Conservation (phyloP, 2,888 invertebrate species). For the Hirtodrosophila confusa region DNA sequence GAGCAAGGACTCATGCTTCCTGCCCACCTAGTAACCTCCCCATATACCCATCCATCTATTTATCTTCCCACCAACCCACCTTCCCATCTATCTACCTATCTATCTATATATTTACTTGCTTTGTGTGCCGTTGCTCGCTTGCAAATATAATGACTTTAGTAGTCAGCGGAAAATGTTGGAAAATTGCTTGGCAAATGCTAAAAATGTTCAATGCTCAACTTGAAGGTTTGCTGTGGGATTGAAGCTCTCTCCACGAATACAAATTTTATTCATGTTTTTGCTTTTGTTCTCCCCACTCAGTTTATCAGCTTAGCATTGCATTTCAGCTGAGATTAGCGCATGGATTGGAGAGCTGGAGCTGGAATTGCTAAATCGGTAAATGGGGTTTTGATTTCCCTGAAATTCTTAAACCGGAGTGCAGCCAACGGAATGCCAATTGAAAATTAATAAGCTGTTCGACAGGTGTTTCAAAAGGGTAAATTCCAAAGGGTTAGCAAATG, state of each 20-base stretch:
- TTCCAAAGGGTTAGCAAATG: not conserved
- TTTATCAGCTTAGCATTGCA: conserved; percentile 65
- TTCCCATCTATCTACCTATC: conserved; percentile 29
- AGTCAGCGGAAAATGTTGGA: conserved; percentile 79
- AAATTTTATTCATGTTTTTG: conserved; percentile 47
- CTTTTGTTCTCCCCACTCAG: conserved; percentile 34
- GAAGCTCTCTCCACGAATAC: conserved; percentile 13
- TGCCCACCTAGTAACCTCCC: conserved; percentile 1
- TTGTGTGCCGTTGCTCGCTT: conserved; percentile 40
- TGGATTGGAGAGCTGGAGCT: conserved; percentile 29
- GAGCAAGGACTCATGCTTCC: conserved; percentile 38
- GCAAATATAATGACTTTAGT: conserved; percentile 79
- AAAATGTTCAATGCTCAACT: conserved; percentile 64
- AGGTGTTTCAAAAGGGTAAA: conserved; percentile 14
- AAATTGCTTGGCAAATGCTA: conserved; percentile 72
- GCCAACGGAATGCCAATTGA: conserved; percentile 43
- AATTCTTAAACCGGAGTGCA: conserved; percentile 32
- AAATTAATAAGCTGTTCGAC: conserved; percentile 60
- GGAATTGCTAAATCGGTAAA: conserved; percentile 56
- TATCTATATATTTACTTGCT: conserved; percentile 47
- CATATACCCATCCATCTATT: conserved; percentile 5
- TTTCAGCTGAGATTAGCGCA: conserved; percentile 75
- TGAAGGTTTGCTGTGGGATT: conserved; percentile 53
- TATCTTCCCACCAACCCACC: conserved; percentile 8
- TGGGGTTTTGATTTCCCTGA: conserved; percentile 60